Base-by-base conservation (phyloP, 2,797 vertebrate species). In the Tragopan temminckii region DNA sequence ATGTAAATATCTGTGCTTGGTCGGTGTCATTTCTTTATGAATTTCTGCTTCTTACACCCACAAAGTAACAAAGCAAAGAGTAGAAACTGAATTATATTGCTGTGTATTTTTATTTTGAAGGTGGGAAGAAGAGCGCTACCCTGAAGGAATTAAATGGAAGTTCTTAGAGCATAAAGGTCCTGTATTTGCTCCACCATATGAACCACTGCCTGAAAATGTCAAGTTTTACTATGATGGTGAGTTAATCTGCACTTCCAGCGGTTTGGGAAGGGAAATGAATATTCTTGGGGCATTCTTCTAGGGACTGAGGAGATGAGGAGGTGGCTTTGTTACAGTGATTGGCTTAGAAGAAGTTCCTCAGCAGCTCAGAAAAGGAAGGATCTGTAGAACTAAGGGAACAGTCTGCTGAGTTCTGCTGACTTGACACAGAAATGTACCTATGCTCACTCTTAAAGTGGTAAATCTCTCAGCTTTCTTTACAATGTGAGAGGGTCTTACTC, bases 161-260 rank as follows among this genome's bases (percentile, higher is more conserved):
- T 99, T 99, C 96, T 98, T 99, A 95, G 99, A 99, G 96, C 99
- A 99, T 95, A 99, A 99, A 97, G 99, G 99, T 78, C 99, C 99
- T 42, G 99, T 99, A 66, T 99, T 99, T 97, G 99, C 99, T 85
- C 98, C 99, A 21, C 98, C 98, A 3, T 99, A 99, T 85, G 99
- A 99, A 78, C 98, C 99, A 89, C 97, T 99, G 96, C 99, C 99
- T 53, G 98, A 98, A 84, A 98, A 98, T 96, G 98, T 99, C 93
- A 98, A 98, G 94, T 99, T 99, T 98, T 99, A 98, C 96, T 99
- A 98, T 89, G 98, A 99, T 95, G 99, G 99, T 99, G 96, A 98
- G 98, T 97, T 96, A 69, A 96, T 97, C 96, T 93, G 83, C 89
- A 45, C 93, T 96, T 75, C 82, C 85, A 53, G 38, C 66, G 96